Evolutionary conservation across 2,113 vertebrate species (phyloP).

Genomic region (Cisticola juncidis): DNA sequence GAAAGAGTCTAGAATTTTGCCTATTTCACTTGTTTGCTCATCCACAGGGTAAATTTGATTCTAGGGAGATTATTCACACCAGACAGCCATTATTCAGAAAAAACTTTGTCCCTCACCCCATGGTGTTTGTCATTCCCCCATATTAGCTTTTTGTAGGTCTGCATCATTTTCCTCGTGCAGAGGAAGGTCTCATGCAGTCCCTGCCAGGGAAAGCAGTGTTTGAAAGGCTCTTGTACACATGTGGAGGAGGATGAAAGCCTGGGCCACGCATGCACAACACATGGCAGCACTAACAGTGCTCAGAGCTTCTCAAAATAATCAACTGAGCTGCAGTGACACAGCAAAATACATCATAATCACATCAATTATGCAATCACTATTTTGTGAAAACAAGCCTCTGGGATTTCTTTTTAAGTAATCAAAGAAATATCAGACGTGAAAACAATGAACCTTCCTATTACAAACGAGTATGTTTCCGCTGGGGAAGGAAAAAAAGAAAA

Average conservation of each 20-base stretch:
- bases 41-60: neutral
- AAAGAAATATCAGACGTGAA: slow-evolving; percentile 52
- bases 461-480: neutral
- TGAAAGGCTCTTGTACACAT: neutral
- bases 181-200: neutral
- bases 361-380: slow-evolving; percentile 60
- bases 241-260: neutral
- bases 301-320: slow-evolving; percentile 58
- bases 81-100: neutral
- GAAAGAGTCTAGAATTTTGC: neutral
- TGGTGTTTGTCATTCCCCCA: neutral
- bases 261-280: neutral
- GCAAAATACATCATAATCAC: slow-evolving; percentile 57
- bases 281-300: neutral
- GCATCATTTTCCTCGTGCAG: neutral
- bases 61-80: neutral
- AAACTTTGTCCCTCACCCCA: neutral
- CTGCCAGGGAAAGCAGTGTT: neutral
- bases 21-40: neutral
- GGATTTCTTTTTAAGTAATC: slow-evolving; percentile 65
- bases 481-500: neutral
- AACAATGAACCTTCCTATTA: slow-evolving; percentile 54
- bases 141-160: neutral
- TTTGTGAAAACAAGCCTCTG: slow-evolving; percentile 65
- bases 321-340: slow-evolving; percentile 35